Evolutionary conservation across 2,888 invertebrate species (phyloP).

Genomic region (Rhamnusium bicolor): DNA sequence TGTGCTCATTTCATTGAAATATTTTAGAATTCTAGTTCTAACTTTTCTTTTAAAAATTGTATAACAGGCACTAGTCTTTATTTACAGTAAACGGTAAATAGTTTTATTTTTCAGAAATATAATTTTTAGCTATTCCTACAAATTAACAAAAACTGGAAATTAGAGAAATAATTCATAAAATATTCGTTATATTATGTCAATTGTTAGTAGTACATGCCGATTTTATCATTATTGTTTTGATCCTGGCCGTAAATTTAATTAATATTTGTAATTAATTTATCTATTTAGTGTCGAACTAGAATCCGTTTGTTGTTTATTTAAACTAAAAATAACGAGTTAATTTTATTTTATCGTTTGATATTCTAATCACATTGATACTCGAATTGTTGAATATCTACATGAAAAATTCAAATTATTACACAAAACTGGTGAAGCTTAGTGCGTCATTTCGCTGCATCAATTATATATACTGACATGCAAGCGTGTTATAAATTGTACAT

Average conservation of each 20-base stretch:
- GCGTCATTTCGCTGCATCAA: neutral
- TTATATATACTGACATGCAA: neutral
- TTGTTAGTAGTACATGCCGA: too few relatives aligned
- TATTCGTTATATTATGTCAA: too few relatives aligned
- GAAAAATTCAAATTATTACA: neutral
- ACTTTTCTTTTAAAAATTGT: too few relatives aligned
- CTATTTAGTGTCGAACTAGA: neutral
- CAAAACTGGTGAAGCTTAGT: neutral
- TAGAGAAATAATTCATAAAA: too few relatives aligned
- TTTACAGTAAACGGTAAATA: too few relatives aligned
- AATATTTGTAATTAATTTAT: neutral
- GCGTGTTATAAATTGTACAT: neutral
- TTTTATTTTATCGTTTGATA: neutral
- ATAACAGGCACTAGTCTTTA: too few relatives aligned
- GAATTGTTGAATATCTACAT: neutral
- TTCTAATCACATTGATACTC: neutral
- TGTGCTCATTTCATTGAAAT: too few relatives aligned
- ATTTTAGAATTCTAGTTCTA: too few relatives aligned
- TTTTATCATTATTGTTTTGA: neutral
- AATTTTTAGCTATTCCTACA: too few relatives aligned
- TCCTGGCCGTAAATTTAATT: neutral
- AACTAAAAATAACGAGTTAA: neutral
- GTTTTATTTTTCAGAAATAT: too few relatives aligned
- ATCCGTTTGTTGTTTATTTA: neutral
- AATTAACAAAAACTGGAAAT: too few relatives aligned